Percentiles rank a stretch among this genome's conserved stretches.
Evolutionary conservation across 2,888 invertebrate species (phyloP).

Genomic region (Synanthedon formicaeformis): DNA sequence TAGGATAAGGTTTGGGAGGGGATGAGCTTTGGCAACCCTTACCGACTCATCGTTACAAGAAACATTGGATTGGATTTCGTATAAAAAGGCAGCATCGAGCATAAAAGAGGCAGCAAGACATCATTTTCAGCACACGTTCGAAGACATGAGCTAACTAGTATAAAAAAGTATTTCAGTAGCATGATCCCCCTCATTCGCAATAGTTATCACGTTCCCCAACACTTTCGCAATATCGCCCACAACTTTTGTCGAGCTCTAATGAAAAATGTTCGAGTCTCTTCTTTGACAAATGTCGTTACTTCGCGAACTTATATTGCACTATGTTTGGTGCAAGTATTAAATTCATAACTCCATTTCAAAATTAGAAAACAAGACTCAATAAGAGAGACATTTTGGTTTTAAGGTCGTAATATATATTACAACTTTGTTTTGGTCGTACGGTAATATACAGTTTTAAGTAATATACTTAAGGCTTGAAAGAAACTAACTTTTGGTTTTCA

Average conservation of each 20-base stretch:
- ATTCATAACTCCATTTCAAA: too few species aligned
- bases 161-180: neutral
- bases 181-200: neutral
- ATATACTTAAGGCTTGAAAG: too few species aligned
- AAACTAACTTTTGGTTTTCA: too few species aligned
- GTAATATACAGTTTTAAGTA: too few species aligned
- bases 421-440: too few species aligned
- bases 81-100: neutral
- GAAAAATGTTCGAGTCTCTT: neutral
- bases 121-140: neutral
- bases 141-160: neutral
- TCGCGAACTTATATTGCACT: conserved; percentile 24
- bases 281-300: conserved; percentile 26
- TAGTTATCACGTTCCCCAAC: conserved; percentile 14
- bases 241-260: neutral
- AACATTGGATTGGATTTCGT: too few species aligned
- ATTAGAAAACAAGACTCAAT: too few species aligned
- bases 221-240: conserved; percentile 29
- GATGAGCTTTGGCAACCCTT: too few species aligned
- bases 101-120: neutral
- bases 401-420: too few species aligned
- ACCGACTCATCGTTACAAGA: too few species aligned
- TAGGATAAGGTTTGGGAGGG: too few species aligned
- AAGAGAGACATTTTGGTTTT: too few species aligned
- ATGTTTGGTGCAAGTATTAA: conserved; percentile 11